Conservation (phyloP, 1,140 invertebrate species). For the Penaeus indicus region DNA sequence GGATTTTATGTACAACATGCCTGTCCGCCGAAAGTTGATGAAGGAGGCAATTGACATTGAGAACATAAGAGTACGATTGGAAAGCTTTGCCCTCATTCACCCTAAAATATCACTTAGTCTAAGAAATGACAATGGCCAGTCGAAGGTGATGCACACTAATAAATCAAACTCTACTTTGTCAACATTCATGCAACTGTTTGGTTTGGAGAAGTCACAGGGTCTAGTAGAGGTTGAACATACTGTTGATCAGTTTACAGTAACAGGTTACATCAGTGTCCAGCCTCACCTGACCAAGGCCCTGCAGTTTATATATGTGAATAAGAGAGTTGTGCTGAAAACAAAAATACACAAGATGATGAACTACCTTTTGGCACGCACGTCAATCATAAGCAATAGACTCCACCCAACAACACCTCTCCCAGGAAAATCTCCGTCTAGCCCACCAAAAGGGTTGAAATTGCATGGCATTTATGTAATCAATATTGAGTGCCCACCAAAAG, state of each 20-base stretch:
- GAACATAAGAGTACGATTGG: slow-evolving; percentile 73
- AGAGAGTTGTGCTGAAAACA: slow-evolving; percentile 73
- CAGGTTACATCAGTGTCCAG: slow-evolving; percentile 74
- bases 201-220: slow-evolving; percentile 70
- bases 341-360: slow-evolving; percentile 74
- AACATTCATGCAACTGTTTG: slow-evolving; percentile 74
- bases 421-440: slow-evolving; percentile 63
- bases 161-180: slow-evolving; percentile 73
- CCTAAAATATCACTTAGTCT: slow-evolving; percentile 75
- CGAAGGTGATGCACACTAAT: slow-evolving; percentile 74
- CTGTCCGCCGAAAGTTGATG: slow-evolving; percentile 75
- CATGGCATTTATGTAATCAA: slow-evolving; percentile 76
- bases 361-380: slow-evolving; percentile 71
- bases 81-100: slow-evolving; percentile 76
- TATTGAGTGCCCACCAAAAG: slow-evolving; percentile 74
- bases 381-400: slow-evolving; percentile 67
- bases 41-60: slow-evolving; percentile 75
- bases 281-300: slow-evolving; percentile 71
- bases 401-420: slow-evolving; percentile 48
- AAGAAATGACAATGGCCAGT: slow-evolving; percentile 75
- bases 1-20: slow-evolving; percentile 76
- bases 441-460: slow-evolving; percentile 69
- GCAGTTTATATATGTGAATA: slow-evolving; percentile 79
- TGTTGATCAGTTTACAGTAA: slow-evolving; percentile 73
- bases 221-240: slow-evolving; percentile 73